phyloP scores from a whole-genome alignment of 2,888 invertebrate species.

The Hemithea aestivaria region DNA sequence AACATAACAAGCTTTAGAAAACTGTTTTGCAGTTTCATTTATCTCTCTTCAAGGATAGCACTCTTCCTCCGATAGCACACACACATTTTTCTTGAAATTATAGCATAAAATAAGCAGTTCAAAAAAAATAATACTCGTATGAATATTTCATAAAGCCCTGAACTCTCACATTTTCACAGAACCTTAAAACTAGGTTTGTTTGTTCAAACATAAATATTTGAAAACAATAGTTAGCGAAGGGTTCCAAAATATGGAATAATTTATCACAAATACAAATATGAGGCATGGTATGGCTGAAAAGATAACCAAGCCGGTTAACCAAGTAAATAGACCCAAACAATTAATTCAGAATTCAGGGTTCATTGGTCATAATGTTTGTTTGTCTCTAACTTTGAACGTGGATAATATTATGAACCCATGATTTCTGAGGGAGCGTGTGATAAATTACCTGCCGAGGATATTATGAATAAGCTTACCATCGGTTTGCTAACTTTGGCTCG shows the following conservation, averaged over 20 bases:
- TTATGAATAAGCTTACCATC: slow-evolving; percentile 18
- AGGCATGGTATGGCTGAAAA: slow-evolving; percentile 60
- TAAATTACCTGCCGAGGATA: slow-evolving; percentile 22
- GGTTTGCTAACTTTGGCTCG: slow-evolving; percentile 8
- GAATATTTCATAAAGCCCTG: no score
- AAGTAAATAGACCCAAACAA: slow-evolving; percentile 71
- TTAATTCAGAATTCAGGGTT: slow-evolving; percentile 73
- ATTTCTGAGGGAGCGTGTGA: slow-evolving; percentile 33
- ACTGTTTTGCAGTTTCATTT: no score
- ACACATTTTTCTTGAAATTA: no score
- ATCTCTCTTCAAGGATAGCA: no score
- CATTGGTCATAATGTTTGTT: slow-evolving; percentile 75
- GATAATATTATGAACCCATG: slow-evolving; percentile 21
- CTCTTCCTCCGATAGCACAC: no score
- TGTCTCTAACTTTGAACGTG: slow-evolving; percentile 53
- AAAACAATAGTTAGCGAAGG: slow-evolving; percentile 17
- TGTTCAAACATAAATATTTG: slow-evolving; percentile 12
- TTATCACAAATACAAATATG: slow-evolving; percentile 51
- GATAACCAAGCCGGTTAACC: slow-evolving; percentile 68
- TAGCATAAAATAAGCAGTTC: no score
- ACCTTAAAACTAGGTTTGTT: slow-evolving; percentile 11
- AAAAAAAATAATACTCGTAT: no score
- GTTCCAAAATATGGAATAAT: slow-evolving; percentile 35
- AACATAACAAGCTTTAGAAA: no score
- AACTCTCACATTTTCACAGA: slow-evolving; percentile 1